Conservation (phyloP, 2,888 invertebrate genomes). For the Seira musarum region DNA sequence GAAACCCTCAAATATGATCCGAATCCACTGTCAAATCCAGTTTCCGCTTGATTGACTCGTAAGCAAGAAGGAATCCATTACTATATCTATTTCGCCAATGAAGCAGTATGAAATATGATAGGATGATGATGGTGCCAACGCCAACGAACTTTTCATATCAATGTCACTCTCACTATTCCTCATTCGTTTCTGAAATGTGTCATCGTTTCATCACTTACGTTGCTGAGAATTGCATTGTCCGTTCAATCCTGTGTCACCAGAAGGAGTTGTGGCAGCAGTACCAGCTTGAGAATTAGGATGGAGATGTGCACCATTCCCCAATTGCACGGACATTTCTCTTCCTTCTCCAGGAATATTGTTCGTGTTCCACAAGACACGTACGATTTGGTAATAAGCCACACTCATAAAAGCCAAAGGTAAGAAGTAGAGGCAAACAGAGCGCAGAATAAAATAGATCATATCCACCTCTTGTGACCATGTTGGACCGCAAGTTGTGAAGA, state of each 20-base stretch:
- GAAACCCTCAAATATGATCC: too few species aligned
- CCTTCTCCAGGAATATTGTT: slow-evolving; percentile 80
- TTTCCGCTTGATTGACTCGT: too few species aligned
- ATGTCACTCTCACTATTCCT: not conserved
- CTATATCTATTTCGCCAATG: too few species aligned
- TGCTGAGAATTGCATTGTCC: not conserved
- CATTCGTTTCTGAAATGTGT: not conserved
- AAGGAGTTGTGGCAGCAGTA: too few species aligned
- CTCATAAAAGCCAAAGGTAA: slow-evolving; percentile 87
- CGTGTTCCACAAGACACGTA: slow-evolving; percentile 85
- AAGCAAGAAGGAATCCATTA: too few species aligned
- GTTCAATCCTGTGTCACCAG: not conserved
- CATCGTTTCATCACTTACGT: not conserved
- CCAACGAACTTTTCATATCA: not conserved
- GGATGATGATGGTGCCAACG: too few species aligned
- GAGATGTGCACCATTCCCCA: not conserved
- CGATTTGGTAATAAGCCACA: slow-evolving; percentile 88
- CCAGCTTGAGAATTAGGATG: not conserved
- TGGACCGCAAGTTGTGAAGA: slow-evolving; percentile 81
- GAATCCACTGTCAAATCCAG: too few species aligned
- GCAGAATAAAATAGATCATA: slow-evolving; percentile 80
- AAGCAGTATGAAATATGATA: too few species aligned
- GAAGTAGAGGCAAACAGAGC: slow-evolving; percentile 83
- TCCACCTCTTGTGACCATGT: slow-evolving; percentile 82
- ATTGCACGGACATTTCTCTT: slow-evolving; percentile 36